Conservation (phyloP, 2,888 invertebrate species). For the Microdon myrmicae region DNA sequence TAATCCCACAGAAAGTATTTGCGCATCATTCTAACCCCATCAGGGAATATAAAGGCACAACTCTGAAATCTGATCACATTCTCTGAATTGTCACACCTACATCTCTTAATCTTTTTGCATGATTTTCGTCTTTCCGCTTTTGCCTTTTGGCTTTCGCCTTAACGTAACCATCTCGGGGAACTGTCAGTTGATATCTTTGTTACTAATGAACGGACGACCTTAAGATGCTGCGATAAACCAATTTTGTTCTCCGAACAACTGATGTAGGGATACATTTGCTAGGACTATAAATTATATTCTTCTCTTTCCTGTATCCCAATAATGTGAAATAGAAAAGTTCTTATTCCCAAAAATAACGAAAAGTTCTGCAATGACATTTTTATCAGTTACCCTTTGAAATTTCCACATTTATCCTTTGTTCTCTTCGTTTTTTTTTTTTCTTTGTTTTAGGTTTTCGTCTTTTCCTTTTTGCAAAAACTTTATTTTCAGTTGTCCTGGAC, state of each 20-base stretch:
- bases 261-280: constrained; percentile 13
- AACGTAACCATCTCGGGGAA: too few species aligned
- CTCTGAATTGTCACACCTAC: constrained; percentile 51
- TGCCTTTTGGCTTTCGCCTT: constrained; percentile 14
- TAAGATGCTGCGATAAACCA: constrained; percentile 47
- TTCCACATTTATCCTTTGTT: constrained; percentile 30
- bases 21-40: constrained; percentile 27
- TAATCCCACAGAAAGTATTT: too few species aligned
- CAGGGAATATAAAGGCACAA: constrained; percentile 42
- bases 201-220: constrained; percentile 51
- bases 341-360: neutral
- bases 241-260: constrained; percentile 6
- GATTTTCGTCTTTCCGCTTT: constrained; percentile 39
- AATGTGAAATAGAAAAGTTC: constrained; percentile 36
- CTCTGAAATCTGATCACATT: constrained; percentile 49
- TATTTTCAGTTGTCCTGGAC: too few species aligned
- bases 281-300: constrained; percentile 3
- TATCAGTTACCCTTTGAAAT: constrained; percentile 49
- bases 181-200: constrained; percentile 49
- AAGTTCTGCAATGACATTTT: constrained; percentile 35
- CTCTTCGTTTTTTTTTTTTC: constrained; percentile 14
- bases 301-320: constrained; percentile 6
- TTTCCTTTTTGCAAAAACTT: constrained; percentile 25
- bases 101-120: constrained; percentile 35
- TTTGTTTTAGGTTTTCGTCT: neutral